A percentile compares a stretch with the other conserved stretches of the same genome.
These are phyloP conservation scores for Brachypteracias leptosomus DNA, from an alignment of 2,113 vertebrate species.

Conservation along the genomic window DNA sequence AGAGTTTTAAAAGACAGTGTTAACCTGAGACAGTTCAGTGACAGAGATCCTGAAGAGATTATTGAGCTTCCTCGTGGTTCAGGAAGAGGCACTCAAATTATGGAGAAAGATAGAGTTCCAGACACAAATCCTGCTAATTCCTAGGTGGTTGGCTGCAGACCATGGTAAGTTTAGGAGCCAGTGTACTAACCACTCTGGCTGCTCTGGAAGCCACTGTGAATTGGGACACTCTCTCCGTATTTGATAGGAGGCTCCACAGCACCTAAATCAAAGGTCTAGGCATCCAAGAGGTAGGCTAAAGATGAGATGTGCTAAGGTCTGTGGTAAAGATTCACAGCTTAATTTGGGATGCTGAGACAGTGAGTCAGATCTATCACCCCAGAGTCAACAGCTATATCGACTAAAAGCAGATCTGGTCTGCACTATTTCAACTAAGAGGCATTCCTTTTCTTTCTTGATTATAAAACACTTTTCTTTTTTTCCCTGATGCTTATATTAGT, in stretches of 20 bases:
- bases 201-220: neutral
- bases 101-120: neutral
- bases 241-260: neutral
- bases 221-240: neutral
- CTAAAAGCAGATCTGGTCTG: neutral
- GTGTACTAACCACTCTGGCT: neutral
- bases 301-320: neutral
- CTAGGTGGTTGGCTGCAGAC: neutral
- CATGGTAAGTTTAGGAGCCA: neutral
- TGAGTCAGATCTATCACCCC: neutral
- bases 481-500: neutral
- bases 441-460: neutral
- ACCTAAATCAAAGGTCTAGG: neutral
- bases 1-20: neutral
- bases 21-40: neutral
- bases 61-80: accelerated
- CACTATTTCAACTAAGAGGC: neutral
- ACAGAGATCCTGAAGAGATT: neutral
- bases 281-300: neutral
- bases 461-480: neutral
- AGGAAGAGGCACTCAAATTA: neutral
- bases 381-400: neutral
- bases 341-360: neutral
- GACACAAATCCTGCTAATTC: neutral
- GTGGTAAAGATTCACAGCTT: neutral